Conservation (phyloP, 2,888 invertebrate genomes). For the Leptinotarsa rubiginosa region DNA sequence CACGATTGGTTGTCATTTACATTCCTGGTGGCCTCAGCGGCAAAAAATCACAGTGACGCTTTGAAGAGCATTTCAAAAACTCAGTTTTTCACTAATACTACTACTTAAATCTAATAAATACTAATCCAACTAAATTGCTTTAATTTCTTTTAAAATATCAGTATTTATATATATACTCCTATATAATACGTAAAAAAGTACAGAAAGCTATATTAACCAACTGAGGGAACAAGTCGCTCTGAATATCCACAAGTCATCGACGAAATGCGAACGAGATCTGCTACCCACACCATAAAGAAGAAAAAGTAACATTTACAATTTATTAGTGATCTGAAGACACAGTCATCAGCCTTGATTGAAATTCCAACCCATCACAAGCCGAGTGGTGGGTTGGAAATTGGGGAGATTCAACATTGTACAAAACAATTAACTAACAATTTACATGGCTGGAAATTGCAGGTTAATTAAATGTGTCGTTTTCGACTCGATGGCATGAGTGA, state of each 20-base stretch:
- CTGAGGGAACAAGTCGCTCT: constrained; percentile 41
- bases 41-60: constrained; percentile 66
- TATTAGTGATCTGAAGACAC: background rate
- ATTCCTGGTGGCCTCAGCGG: constrained; percentile 62
- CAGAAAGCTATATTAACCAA: constrained; percentile 61
- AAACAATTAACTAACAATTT: too few relatives aligned
- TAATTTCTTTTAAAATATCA: constrained; percentile 66
- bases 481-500: background rate
- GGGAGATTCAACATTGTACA: too few relatives aligned
- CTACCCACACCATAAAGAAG: background rate
- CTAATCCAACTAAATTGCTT: constrained; percentile 64
- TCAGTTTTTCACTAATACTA: constrained; percentile 56
- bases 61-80: constrained; percentile 66
- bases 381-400: too few relatives aligned
- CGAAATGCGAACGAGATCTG: background rate
- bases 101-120: constrained; percentile 51
- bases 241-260: background rate
- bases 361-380: too few relatives aligned
- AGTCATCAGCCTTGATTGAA: too few relatives aligned
- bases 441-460: too few relatives aligned
- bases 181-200: constrained; percentile 55
- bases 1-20: constrained; percentile 58
- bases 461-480: background rate
- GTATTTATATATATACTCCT: constrained; percentile 57
- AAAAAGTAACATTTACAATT: background rate